phyloP scores from a whole-genome alignment of 2,888 invertebrate genomes.

The Morpho achilles region DNA sequence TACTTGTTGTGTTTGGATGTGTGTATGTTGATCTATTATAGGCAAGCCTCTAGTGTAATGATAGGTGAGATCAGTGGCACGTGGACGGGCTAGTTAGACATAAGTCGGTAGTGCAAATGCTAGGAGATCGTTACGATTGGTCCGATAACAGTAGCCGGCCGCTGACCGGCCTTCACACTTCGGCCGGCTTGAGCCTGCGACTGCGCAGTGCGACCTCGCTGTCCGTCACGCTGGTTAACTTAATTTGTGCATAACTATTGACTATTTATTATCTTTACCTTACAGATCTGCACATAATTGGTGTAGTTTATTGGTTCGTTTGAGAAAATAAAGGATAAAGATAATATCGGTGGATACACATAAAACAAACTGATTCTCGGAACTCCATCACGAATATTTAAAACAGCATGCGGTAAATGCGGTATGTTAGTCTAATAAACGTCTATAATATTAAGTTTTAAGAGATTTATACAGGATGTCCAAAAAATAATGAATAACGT shows the following conservation, averaged over 20 bases:
- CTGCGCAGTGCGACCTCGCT: slow-evolving; percentile 37
- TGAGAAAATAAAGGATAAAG: too few species aligned
- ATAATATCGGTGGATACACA: too few species aligned
- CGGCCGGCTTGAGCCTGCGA: slow-evolving; percentile 35
- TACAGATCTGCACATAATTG: neutral
- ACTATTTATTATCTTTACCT: slow-evolving; percentile 8
- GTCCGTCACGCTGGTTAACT: slow-evolving; percentile 42
- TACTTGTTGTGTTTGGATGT: slow-evolving; percentile 13
- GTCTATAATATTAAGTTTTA: too few species aligned
- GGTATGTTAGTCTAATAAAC: too few species aligned
- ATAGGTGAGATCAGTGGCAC: slow-evolving; percentile 44
- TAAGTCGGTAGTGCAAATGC: slow-evolving; percentile 43
- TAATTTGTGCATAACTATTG: slow-evolving; percentile 30
- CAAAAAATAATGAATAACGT: too few species aligned
- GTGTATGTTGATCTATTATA: slow-evolving; percentile 26
- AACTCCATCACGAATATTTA: too few species aligned
- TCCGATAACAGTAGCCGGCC: slow-evolving; percentile 68
- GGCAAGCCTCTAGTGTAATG: slow-evolving; percentile 23
- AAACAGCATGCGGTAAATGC: too few species aligned
- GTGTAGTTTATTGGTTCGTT: neutral
- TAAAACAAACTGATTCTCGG: too few species aligned
- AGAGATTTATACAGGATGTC: too few species aligned
- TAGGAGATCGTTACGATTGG: slow-evolving; percentile 59
- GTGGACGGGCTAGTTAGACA: slow-evolving; percentile 52
- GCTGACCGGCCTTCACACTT: slow-evolving; percentile 76